Percentiles rank a stretch among this genome's conserved stretches.
Evolutionary conservation across 2,888 invertebrate genomes (phyloP).

Genomic region (Morpho helenor): DNA sequence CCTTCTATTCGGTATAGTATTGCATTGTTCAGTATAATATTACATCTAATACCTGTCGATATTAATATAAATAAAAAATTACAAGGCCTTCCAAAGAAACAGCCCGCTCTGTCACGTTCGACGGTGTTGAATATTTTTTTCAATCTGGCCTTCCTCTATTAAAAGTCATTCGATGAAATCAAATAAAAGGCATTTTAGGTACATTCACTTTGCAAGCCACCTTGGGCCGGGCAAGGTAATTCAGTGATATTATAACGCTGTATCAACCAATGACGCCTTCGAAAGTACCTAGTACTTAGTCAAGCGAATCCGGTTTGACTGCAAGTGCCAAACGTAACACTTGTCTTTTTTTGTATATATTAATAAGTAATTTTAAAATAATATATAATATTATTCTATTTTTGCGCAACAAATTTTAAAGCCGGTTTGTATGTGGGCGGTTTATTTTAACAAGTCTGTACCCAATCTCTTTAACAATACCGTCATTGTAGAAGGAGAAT

Average conservation of each 20-base stretch:
- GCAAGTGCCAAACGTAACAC: conserved; percentile 26
- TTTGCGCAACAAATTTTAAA: conserved; percentile 1
- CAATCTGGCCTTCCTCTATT: conserved; percentile 15
- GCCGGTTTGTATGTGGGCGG: conserved; percentile 2
- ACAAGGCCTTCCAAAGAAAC: conserved; percentile 3
- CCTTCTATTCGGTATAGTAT: too few relatives aligned
- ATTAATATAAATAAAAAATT: neutral
- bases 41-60: neutral
- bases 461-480: too few relatives aligned
- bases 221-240: conserved; percentile 75
- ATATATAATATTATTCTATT: conserved; percentile 1
- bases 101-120: neutral
- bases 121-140: conserved; percentile 6
- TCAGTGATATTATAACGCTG: conserved; percentile 66
- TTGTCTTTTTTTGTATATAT: conserved; percentile 11
- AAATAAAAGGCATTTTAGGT: conserved; percentile 34
- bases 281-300: conserved; percentile 62
- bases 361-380: neutral
- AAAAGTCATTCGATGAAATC: conserved; percentile 21
- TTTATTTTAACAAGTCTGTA: neutral
- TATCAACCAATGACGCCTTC: conserved; percentile 64
- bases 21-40: too few relatives aligned
- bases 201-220: conserved; percentile 68
- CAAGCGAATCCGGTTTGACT: conserved; percentile 46
- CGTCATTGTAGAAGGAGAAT: too few relatives aligned